Evolutionary conservation across 2,888 invertebrate species (phyloP), one percentile per base, ranked within the genome.

Genomic region (Panopea generosa): DNA sequence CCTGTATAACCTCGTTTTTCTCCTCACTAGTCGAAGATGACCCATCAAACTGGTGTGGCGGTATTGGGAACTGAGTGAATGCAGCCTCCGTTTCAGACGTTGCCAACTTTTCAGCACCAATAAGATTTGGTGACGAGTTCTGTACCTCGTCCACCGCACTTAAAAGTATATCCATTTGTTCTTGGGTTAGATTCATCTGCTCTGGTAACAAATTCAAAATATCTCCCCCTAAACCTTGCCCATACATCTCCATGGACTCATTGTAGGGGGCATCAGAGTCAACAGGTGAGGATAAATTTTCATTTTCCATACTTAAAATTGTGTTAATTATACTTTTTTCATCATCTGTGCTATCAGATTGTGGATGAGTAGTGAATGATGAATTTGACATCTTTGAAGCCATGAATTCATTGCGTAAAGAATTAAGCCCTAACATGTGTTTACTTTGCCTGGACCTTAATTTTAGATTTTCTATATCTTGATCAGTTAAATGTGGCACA

Each of bases 401-500:
- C 74, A 69, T 74, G 60, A 68, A 68, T 50, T 71, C 68, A 69
- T 63, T 71, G 43, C 66, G 55, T 11, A 68, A 27, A 18, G 68
- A 66, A 55, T 74, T 66, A 29, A 27, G 57, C 29, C 60, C 56
- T 49, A 57, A 26, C 20, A 18, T 53, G 45, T 47, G 43, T 16
- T 57, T 27, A 20, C 62, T 71, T 27, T 70, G 69, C 33, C 74
- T 81, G 60, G 71, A 68, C 38, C 73, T 62, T 27, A 52, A 57
- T 69, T 86, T 86, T 18, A 90, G 69, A 20, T 85, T 86, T 65
- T 89, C 89, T 55, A 89, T 84, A 73, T 90, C 90, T 33, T 86
- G 88, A 83, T 90, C 89, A 50, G 89, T 87, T 45, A 90, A 74
- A 81, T 90, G 90, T 18, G 89, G 89, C 29, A 90, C 88, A 40